Evolutionary conservation across 1,140 invertebrate genomes (phyloP).

Genomic region (Heliconius hewitsoni): DNA sequence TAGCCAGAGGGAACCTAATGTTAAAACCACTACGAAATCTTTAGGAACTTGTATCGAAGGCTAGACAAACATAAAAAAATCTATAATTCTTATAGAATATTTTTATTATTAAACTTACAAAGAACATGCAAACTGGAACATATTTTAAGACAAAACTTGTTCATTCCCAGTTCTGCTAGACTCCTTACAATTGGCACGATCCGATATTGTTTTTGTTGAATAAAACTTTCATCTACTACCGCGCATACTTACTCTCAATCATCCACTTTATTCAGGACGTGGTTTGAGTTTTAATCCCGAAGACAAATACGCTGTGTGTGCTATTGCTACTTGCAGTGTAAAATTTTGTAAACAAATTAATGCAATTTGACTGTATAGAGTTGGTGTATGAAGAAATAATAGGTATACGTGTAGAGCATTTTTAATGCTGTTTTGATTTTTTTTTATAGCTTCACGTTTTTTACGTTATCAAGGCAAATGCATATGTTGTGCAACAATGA

Average conservation of each 20-base stretch:
- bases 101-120: neutral
- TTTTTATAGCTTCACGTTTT: neutral
- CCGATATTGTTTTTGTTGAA: slow-evolving; percentile 21
- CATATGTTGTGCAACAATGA: too few relatives aligned
- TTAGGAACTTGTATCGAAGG: too few relatives aligned
- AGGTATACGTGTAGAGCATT: neutral
- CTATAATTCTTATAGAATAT: neutral
- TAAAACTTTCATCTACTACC: slow-evolving; percentile 16
- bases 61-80: too few relatives aligned
- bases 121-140: neutral
- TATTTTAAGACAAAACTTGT: slow-evolving; percentile 10
- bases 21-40: too few relatives aligned
- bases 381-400: neutral
- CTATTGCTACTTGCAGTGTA: neutral
- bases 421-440: neutral
- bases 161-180: neutral
- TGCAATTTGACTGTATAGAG: neutral
- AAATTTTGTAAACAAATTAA: slow-evolving; percentile 10
- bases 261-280: slow-evolving; percentile 21
- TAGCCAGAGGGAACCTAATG: too few relatives aligned
- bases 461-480: too few relatives aligned
- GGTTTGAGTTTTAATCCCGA: neutral
- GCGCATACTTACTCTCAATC: slow-evolving; percentile 22
- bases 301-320: slow-evolving; percentile 3
- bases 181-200: slow-evolving; percentile 13